Evolutionary conservation across 2,888 invertebrate genomes (phyloP).

Genomic region (Drosophila anomelani): DNA sequence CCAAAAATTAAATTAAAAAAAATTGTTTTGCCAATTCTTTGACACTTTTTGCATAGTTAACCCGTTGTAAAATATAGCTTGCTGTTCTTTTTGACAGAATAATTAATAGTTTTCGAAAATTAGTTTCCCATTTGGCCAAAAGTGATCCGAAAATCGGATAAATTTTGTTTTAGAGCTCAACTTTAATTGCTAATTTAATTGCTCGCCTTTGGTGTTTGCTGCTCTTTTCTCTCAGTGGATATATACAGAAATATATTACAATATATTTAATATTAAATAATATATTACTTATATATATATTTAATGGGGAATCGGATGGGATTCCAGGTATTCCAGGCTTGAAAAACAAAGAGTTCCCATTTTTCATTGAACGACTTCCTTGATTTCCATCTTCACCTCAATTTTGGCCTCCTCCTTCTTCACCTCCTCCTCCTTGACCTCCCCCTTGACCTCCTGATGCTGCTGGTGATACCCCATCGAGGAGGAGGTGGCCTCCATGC

Average conservation of each 20-base stretch:
- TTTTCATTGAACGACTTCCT: neutral
- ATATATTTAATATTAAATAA: neutral
- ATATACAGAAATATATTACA: neutral
- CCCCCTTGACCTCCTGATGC: slow-evolving; percentile 15
- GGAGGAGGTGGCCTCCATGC: slow-evolving; percentile 47
- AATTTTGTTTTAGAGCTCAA: neutral
- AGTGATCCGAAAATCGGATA: neutral
- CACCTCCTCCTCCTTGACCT: neutral
- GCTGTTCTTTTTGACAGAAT: too few relatives aligned
- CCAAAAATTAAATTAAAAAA: too few relatives aligned
- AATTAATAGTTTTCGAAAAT: neutral
- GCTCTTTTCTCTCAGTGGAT: neutral
- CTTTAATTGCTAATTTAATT: neutral
- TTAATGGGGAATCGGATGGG: too few relatives aligned
- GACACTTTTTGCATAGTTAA: too few relatives aligned
- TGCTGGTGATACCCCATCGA: slow-evolving; percentile 39
- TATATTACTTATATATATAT: neutral
- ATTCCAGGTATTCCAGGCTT: neutral
- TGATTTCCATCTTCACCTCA: slow-evolving; percentile 6
- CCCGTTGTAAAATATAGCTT: too few relatives aligned
- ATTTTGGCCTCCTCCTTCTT: neutral
- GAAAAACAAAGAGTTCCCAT: neutral
- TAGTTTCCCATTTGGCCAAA: neutral
- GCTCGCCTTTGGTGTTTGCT: neutral
- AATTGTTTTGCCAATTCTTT: too few relatives aligned